phyloP scores from a whole-genome alignment of 1,140 invertebrate genomes.

The Eurosta solidaginis region DNA sequence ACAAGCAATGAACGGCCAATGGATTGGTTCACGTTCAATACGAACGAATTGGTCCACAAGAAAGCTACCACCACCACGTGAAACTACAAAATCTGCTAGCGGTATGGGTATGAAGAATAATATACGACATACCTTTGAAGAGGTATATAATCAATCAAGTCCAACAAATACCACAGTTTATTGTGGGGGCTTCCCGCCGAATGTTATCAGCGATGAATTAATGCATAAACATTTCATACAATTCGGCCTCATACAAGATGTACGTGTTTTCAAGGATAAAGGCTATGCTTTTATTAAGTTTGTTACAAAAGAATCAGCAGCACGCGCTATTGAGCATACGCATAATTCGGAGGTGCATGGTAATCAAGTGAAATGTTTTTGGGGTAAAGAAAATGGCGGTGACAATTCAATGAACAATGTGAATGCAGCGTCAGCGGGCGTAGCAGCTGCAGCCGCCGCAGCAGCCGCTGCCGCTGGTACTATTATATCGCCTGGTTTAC shows the following conservation, averaged over 20 bases:
- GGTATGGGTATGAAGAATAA: conserved; percentile 59
- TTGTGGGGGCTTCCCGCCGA: conserved; percentile 92
- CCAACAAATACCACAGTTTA: conserved; percentile 99
- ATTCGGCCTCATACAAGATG: conserved; percentile 95
- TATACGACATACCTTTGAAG: conserved; percentile 70
- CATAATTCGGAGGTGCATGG: conserved; percentile 97
- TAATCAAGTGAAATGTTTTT: conserved; percentile 97
- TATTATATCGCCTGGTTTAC: conserved; percentile 29
- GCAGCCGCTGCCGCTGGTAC: conserved; percentile 50
- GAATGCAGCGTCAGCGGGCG: conserved; percentile 48
- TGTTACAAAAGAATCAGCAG: conserved; percentile 94
- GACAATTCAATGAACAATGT: conserved; percentile 55
- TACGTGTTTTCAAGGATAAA: conserved; percentile 98
- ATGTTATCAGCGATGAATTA: conserved; percentile 91
- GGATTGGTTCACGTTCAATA: conserved; percentile 96
- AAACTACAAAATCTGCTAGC: conserved; percentile 61
- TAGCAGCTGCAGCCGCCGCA: conserved; percentile 38
- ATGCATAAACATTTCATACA: conserved; percentile 94
- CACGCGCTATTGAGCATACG: conserved; percentile 94
- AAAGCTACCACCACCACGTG: conserved; percentile 81
- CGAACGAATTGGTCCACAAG: conserved; percentile 99
- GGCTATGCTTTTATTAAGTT: conserved; percentile 99
- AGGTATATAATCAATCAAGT: conserved; percentile 95
- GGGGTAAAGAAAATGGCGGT: conserved; percentile 87
- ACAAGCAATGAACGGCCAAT: conserved; percentile 97